Percentiles rank a stretch among this genome's conserved stretches.
Conservation (phyloP, 2,113 vertebrate species). For the Pelecanoides urinatrix region DNA sequence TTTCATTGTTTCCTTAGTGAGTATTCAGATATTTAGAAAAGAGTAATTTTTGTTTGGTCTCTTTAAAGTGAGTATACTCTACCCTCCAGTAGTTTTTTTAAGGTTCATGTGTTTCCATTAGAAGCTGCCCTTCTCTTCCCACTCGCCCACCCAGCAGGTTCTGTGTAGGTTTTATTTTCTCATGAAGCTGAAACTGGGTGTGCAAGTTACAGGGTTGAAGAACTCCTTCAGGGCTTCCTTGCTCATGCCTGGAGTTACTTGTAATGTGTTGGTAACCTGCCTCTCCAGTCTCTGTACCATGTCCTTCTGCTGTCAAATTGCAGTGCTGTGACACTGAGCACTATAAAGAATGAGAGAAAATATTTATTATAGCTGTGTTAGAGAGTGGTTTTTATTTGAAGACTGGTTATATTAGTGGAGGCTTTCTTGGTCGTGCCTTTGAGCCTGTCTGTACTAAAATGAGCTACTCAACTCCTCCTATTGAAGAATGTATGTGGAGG, state of each 20-base stretch:
- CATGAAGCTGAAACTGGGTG: neutral
- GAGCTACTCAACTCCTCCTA: neutral
- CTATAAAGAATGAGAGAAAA: neutral
- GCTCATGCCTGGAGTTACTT: neutral
- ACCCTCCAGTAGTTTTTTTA: neutral
- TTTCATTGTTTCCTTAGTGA: neutral
- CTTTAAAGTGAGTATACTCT: neutral
- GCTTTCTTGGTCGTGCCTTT: neutral
- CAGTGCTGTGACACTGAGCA: neutral
- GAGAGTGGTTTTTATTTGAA: neutral
- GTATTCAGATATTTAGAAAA: neutral
- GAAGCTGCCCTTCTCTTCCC: neutral
- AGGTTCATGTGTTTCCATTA: neutral
- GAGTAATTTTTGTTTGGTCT: neutral
- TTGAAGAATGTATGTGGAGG: neutral
- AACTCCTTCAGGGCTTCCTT: neutral
- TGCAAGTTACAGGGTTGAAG: neutral
- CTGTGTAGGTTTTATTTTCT: conserved; percentile 5
- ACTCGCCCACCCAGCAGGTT: neutral
- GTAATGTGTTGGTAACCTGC: neutral
- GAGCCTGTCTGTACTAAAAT: neutral
- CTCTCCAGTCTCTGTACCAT: neutral
- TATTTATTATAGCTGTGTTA: neutral
- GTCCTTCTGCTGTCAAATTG: neutral
- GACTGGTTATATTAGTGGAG: neutral